phyloP scores from a whole-genome alignment of 2,113 vertebrate species.

The Cebidichthys violaceus region DNA sequence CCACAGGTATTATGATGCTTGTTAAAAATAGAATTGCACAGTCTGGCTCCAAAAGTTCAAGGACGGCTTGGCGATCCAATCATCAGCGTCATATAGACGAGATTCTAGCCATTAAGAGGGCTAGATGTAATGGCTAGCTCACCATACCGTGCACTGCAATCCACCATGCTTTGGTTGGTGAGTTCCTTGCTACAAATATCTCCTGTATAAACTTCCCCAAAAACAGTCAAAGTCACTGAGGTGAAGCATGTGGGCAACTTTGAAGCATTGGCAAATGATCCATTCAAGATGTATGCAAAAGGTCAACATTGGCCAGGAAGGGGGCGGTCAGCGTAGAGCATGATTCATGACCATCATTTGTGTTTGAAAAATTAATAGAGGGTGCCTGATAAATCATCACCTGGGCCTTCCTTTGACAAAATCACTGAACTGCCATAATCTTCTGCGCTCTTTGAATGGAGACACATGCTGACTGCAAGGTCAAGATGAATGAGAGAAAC shows the following conservation, averaged over 20 bases:
- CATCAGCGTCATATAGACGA: constrained; percentile 41
- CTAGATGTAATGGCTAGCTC: constrained; percentile 10
- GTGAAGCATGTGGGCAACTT: constrained; percentile 28
- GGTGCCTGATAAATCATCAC: constrained; percentile 73
- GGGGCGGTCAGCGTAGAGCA: constrained; percentile 50
- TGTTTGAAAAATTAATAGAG: constrained; percentile 72
- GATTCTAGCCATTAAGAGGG: constrained; percentile 50
- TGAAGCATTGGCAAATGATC: constrained; percentile 48
- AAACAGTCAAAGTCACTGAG: constrained; percentile 22
- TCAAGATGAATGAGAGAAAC: constrained; percentile 63
- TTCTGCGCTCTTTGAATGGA: constrained; percentile 48
- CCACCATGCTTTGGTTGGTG: neutral
- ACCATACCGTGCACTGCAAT: constrained; percentile 25
- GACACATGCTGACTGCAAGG: constrained; percentile 67
- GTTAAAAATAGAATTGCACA: constrained; percentile 49
- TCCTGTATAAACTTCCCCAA: neutral
- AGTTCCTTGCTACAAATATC: neutral
- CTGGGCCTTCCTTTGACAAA: constrained; percentile 62
- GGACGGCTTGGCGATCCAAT: constrained; percentile 56
- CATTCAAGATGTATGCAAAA: constrained; percentile 69
- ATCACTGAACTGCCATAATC: constrained; percentile 56
- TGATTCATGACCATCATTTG: constrained; percentile 80
- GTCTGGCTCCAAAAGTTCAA: constrained; percentile 57
- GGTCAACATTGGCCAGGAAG: constrained; percentile 63
- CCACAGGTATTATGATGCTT: constrained; percentile 38